These are phyloP conservation scores for Sebastes oblongus DNA, from an alignment of 2,797 vertebrate species.

Conservation along the genomic window DNA sequence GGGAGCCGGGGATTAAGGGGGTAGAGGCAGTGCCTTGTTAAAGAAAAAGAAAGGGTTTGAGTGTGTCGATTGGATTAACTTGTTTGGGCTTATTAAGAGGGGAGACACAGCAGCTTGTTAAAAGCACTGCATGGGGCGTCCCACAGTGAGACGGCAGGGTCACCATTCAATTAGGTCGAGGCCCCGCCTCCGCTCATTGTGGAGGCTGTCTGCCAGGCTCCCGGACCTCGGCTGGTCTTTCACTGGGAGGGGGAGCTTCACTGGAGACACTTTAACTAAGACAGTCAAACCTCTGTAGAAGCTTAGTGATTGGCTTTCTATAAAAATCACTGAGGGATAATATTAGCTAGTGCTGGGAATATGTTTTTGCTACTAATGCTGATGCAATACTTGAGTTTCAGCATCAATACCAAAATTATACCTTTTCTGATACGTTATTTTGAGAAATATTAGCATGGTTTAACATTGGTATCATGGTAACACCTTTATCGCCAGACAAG, in stretches of 20 bases:
- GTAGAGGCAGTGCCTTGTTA: slow-evolving; percentile 83
- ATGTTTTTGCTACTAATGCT: neutral
- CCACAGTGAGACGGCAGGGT: slow-evolving; percentile 77
- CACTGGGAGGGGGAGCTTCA: slow-evolving; percentile 8
- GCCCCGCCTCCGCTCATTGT: slow-evolving; percentile 63
- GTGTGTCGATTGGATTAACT: slow-evolving; percentile 88
- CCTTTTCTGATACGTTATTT: neutral
- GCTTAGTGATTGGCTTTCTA: slow-evolving; percentile 3
- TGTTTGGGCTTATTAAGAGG: slow-evolving; percentile 87
- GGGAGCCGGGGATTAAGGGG: slow-evolving; percentile 79
- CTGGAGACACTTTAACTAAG: slow-evolving; percentile 18
- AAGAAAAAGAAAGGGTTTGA: slow-evolving; percentile 84
- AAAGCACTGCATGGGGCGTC: slow-evolving; percentile 82
- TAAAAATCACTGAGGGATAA: neutral
- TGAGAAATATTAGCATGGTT: neutral
- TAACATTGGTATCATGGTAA: neutral
- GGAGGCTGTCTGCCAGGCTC: slow-evolving; percentile 63
- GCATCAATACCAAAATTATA: neutral
- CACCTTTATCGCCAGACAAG: neutral
- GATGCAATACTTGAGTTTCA: neutral
- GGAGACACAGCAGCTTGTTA: slow-evolving; percentile 83
- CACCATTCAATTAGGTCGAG: slow-evolving; percentile 80
- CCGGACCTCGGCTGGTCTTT: slow-evolving; percentile 41
- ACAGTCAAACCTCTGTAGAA: neutral
- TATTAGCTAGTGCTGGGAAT: neutral